Evolutionary conservation across 1,140 invertebrate species (phyloP).

Genomic region (Diabrotica undecimpunctata): DNA sequence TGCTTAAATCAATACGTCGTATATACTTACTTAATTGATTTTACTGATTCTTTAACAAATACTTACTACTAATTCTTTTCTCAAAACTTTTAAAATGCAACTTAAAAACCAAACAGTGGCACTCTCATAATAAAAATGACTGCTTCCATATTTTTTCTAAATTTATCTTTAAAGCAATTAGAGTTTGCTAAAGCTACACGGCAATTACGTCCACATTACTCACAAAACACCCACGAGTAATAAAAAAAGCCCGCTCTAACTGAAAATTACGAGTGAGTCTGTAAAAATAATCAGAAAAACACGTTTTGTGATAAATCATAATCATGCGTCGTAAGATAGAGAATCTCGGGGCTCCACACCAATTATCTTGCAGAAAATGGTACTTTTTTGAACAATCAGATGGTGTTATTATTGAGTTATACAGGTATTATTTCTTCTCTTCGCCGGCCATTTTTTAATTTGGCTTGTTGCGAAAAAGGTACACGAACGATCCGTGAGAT

Average conservation of each 20-base stretch:
- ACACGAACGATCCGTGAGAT: conserved; percentile 16
- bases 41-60: too few relatives aligned
- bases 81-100: too few relatives aligned
- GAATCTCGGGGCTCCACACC: conserved; percentile 15
- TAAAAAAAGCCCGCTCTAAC: not conserved
- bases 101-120: too few relatives aligned
- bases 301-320: conserved; percentile 15
- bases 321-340: conserved; percentile 15
- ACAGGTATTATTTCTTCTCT: conserved; percentile 19
- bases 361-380: conserved; percentile 24
- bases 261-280: conserved; percentile 1
- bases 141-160: not conserved
- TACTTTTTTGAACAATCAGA: conserved; percentile 21
- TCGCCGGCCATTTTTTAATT: conserved; percentile 21
- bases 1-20: too few relatives aligned
- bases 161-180: not conserved
- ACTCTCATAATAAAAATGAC: not conserved
- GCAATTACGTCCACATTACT: not conserved
- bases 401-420: conserved; percentile 26
- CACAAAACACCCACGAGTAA: not conserved
- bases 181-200: not conserved
- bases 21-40: too few relatives aligned
- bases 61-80: too few relatives aligned
- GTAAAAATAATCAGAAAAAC: conserved; percentile 7
- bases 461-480: conserved; percentile 10